Evolutionary conservation across 2,888 invertebrate genomes (phyloP), one percentile per base, ranked within the genome.

Genomic region (Tortricodes alternella): DNA sequence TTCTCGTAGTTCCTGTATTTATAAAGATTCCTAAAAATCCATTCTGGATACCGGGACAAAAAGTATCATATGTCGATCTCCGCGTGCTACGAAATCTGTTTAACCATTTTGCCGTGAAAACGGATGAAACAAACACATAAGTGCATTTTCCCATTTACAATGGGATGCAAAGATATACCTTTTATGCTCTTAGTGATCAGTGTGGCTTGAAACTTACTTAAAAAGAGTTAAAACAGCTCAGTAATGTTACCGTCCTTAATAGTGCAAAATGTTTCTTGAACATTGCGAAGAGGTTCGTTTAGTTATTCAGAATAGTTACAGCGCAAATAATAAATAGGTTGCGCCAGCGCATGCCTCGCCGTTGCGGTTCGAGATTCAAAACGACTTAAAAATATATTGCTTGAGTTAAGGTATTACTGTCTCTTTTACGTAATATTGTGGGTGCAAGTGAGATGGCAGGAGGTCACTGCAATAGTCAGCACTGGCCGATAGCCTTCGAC

Each of bases 181-280:
- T n/a, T n/a, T n/a, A n/a, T n/a, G n/a, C n/a, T n/a, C n/a, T n/a
- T n/a, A 9, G 8, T 9, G 24, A 15, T 2, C 15, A 15, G 6
- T 15, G 21, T 41, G 9, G 41, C 8, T 24, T 21, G 9, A 15
- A 18, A 41, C 71, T 66, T 73, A 73, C 71, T 71, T 66, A 56
- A 67, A 60, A 62, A 67, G 66, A 71, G 74, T 74, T 69, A 69
- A 71, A 73, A 72, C 73, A 73, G 74, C 77, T 73, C 76, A 75
- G 74, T 79, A 76, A 77, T 73, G 77, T 74, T 50, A 44, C 50
- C 56, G 74, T 70, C 76, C 76, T 79, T 73, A 76, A 78, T 80
- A 80, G 32, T 77, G 79, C 80, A 76, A 80, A 80, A 78, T 75
- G 78, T 76, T 65, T 75, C 78, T 76, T 44, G 72, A 72, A 76